Evolutionary conservation across 1,140 invertebrate genomes (phyloP), one percentile per base, ranked within the genome.

Genomic region (Drosophila kurseongensis): DNA sequence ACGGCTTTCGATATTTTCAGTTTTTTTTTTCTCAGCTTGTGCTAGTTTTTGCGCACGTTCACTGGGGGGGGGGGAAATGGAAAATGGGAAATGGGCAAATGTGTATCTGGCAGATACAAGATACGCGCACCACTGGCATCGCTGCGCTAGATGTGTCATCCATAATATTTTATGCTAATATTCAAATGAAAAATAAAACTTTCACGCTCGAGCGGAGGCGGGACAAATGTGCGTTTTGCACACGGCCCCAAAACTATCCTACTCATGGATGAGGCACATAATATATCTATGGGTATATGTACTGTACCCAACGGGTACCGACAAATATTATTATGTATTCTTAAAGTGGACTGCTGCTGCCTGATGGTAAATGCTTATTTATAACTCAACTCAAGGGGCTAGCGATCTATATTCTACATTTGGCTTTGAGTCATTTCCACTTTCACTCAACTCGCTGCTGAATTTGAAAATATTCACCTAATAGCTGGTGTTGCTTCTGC

Each of bases 91-190:
- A 50, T 32, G 14, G n/a, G 52, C 36, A 29, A 54, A 40, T 76
- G 48, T 75, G 36, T 77, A 62, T 71, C 65, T 72, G 66, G 42
- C 66, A 72, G 68, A 72, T 71, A 74, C 57, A 81, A 78, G 75
- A 59, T 72, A 72, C 63, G 59, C 68, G 59, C 74, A 61, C 45
- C 45, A 42, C 56, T 38, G 47, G 29, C 23, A 18, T 52, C 16
- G 48, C 36, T 78, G 78, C 67, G 67, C 78, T 86, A 86, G 81
- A 90, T 83, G 82, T 90, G 86, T 86, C 86, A 90, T 90, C 88
- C 71, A 78, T 76, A 80, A 90, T 90, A 90, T 90, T 91, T 91
- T 80, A 90, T 83, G 86, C 86, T 90, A 90, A 90, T 90, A 90
- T 83, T 75, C 68, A 73, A 71, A 82, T 78, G 71, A 85, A 88